Conservation (phyloP, 2,888 invertebrate species). For the Agrotis puta region DNA sequence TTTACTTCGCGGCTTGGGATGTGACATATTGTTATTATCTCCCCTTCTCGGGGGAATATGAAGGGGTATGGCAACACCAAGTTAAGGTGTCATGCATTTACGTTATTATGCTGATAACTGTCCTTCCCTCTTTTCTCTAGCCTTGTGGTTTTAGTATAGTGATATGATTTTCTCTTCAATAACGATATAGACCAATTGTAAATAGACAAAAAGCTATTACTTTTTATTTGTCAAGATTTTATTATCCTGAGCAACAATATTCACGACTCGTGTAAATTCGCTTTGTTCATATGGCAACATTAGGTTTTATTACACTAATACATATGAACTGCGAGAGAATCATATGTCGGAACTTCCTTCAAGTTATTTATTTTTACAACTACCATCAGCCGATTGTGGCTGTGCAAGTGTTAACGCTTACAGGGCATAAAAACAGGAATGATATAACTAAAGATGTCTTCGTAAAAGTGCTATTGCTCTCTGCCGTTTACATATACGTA, state of each 20-base stretch:
- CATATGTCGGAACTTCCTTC: not conserved
- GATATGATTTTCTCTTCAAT: not conserved
- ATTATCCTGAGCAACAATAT: not conserved
- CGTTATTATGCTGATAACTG: slow-evolving; percentile 48
- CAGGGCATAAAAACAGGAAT: not conserved
- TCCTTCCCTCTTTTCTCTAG: slow-evolving; percentile 25
- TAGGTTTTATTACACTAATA: not conserved
- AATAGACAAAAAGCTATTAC: not conserved
- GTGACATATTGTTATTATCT: slow-evolving; percentile 61
- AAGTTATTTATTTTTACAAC: not conserved
- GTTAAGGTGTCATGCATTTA: slow-evolving; percentile 48
- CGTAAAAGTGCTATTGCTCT: not conserved
- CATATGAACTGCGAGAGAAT: not conserved
- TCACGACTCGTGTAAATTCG: not conserved
- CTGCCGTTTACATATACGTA: not conserved
- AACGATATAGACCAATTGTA: not conserved
- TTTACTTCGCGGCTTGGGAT: slow-evolving; percentile 44
- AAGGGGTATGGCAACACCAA: slow-evolving; percentile 31
- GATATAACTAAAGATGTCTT: not conserved
- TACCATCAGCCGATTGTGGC: not conserved
- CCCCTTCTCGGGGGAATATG: slow-evolving; percentile 36
- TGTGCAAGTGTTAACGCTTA: not conserved
- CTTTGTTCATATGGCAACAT: too few species aligned
- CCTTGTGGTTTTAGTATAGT: slow-evolving; percentile 17
- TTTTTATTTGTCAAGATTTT: slow-evolving; percentile 6